Percentiles rank a stretch among this genome's conserved stretches.
Conservation (phyloP, 2,113 vertebrate species). For the Colius striatus region DNA sequence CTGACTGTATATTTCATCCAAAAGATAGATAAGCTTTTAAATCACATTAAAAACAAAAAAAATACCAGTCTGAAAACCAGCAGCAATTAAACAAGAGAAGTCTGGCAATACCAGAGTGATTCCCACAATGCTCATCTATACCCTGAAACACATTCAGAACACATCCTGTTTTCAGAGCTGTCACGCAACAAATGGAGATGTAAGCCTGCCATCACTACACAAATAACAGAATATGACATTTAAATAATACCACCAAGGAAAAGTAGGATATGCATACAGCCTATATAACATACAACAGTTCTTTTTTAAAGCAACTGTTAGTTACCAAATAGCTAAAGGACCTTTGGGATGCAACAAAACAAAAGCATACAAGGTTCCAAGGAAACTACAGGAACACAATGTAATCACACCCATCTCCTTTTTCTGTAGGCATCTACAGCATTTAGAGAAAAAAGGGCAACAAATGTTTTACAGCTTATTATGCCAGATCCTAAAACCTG, state of each 20-base stretch:
- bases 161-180: conserved; percentile 51
- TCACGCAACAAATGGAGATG: conserved; percentile 45
- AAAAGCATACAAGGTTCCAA: background rate
- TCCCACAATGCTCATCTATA: background rate
- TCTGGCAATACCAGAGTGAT: conserved; percentile 2
- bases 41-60: background rate
- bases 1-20: background rate
- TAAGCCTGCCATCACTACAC: conserved; percentile 30
- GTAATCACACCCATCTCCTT: background rate
- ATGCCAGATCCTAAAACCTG: background rate
- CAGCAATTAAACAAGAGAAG: conserved; percentile 27
- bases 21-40: conserved; percentile 50
- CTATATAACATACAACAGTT: background rate
- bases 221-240: conserved; percentile 58
- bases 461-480: background rate
- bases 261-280: conserved; percentile 27
- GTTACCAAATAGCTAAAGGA: conserved; percentile 37
- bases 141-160: conserved; percentile 4
- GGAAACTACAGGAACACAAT: background rate
- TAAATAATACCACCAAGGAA: conserved; percentile 47
- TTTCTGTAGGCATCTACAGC: background rate
- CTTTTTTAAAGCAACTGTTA: conserved; percentile 32
- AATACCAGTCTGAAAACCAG: background rate
- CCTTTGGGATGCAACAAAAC: conserved; percentile 14
- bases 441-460: background rate